Evolutionary conservation across 2,888 invertebrate genomes (phyloP).

Genomic region (Cryptosula pallasiana): DNA sequence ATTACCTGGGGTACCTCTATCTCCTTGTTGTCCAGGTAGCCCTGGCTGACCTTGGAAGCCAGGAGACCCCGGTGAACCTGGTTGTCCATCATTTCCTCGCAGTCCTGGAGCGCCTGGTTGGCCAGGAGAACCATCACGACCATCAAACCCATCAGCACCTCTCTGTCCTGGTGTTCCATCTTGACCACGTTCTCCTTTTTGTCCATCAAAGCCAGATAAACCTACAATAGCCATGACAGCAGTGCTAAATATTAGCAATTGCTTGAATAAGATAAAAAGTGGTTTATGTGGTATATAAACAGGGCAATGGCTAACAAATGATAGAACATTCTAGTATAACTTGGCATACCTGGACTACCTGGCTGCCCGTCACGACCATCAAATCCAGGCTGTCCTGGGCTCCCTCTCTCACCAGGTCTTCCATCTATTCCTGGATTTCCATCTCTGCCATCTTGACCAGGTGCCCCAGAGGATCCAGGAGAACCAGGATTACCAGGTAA

Average conservation of each 20-base stretch:
- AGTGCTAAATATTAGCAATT: no score
- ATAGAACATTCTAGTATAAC: no score
- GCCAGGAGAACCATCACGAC: neutral
- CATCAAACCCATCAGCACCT: neutral
- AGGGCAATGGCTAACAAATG: no score
- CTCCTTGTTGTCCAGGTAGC: conserved; percentile 23
- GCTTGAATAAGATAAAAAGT: no score
- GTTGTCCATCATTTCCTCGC: conserved; percentile 3
- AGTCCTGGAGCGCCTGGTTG: neutral
- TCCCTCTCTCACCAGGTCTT: neutral
- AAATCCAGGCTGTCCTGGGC: neutral
- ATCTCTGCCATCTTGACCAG: conserved; percentile 27
- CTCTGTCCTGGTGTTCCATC: neutral
- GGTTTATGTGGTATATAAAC: no score
- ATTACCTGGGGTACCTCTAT: neutral
- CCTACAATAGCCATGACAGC: no score
- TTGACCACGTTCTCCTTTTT: neutral
- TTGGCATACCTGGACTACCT: conserved; percentile 19
- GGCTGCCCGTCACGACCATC: conserved; percentile 8
- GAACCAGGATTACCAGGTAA: neutral
- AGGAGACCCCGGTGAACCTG: neutral
- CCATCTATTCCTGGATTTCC: conserved; percentile 22
- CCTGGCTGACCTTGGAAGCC: conserved; percentile 25
- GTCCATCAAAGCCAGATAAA: neutral
- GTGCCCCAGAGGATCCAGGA: conserved; percentile 26